Evolutionary conservation across 2,888 invertebrate genomes (phyloP), one percentile per base, ranked within the genome.

Genomic region (Mythimna loreyi): DNA sequence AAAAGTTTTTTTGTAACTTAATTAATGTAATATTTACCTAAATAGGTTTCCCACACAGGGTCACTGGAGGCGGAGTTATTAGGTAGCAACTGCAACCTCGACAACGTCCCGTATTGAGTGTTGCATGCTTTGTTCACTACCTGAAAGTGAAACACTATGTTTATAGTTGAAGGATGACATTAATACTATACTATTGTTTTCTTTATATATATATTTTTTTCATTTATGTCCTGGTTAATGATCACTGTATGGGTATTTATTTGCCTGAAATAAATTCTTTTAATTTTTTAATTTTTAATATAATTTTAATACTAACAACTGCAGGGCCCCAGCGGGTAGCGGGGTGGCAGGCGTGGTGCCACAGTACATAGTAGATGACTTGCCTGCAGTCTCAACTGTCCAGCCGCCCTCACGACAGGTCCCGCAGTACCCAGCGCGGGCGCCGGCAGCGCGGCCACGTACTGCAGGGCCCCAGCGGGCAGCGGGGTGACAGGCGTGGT

Each of bases 11-110:
- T 30, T 43, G 43, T 1, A 57, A 49, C 0, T 21, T 4, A 43
- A 45, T 1, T 13, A 5, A 3, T 49, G 36, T 3, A 4, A 8
- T 25, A 33, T 67, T 78, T 89, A 97, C 97, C 97, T 84, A 97
- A 93, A 87, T 97, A 97, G 6, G 97, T 97, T 82, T 97, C 97
- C 98, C 97, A 98, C 0, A 97, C 94, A 2, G 97, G 96, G 72
- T 97, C 97, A 66, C 96, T 96, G n/a, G 96, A 96, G 0, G 94
- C 95, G 0, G 92, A 96, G 82, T 95, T 96, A 87, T 96, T 97
- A 71, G 90, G 96, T 82, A 92, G 96, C 78, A 94, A 95, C 91
- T 96, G 97, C 82, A 96, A 94, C 84, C 93, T 96, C 0, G 97
- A 93, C 59, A 97, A 87, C 36, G 96, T 92, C 1, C 97, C 97